phyloP scores from a whole-genome alignment of 1,140 invertebrate species.

The Magallana ariakensis region DNA sequence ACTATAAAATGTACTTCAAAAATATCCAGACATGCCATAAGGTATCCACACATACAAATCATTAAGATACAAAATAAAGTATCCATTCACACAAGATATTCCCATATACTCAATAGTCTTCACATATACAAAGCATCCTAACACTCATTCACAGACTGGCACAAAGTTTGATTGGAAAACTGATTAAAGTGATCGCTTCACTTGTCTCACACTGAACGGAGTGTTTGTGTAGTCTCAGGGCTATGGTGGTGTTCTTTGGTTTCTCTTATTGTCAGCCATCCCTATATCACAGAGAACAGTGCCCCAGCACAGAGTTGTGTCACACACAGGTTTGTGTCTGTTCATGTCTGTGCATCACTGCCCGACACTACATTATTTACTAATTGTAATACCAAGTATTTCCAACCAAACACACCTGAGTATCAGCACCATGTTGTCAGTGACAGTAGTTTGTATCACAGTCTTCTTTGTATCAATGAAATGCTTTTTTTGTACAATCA shows the following conservation, averaged over 20 bases:
- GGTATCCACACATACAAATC: not conserved
- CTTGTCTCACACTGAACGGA: not conserved
- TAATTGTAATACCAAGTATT: slow-evolving; percentile 5
- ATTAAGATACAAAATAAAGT: not conserved
- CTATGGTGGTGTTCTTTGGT: not conserved
- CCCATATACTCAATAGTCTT: not conserved
- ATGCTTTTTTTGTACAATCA: slow-evolving; percentile 1
- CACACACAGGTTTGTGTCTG: not conserved
- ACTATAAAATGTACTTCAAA: not conserved
- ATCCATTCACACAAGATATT: not conserved
- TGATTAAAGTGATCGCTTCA: slow-evolving; percentile 1
- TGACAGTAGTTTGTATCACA: slow-evolving; percentile 26
- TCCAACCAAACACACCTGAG: slow-evolving; percentile 29
- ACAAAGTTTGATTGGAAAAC: slow-evolving; percentile 15
- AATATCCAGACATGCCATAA: not conserved
- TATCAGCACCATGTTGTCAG: slow-evolving; percentile 24
- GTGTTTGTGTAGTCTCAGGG: not conserved
- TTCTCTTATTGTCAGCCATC: not conserved
- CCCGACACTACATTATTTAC: not conserved
- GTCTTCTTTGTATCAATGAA: slow-evolving; percentile 32
- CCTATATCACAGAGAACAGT: not conserved
- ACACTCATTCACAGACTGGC: not conserved
- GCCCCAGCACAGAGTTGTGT: not conserved
- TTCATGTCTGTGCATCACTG: not conserved
- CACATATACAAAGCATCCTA: not conserved